A percentile compares a stretch with the other conserved stretches of the same genome.
These are phyloP conservation scores for Lepidochitona cinerea DNA, from an alignment of 2,888 invertebrate species.

Conservation along the genomic window DNA sequence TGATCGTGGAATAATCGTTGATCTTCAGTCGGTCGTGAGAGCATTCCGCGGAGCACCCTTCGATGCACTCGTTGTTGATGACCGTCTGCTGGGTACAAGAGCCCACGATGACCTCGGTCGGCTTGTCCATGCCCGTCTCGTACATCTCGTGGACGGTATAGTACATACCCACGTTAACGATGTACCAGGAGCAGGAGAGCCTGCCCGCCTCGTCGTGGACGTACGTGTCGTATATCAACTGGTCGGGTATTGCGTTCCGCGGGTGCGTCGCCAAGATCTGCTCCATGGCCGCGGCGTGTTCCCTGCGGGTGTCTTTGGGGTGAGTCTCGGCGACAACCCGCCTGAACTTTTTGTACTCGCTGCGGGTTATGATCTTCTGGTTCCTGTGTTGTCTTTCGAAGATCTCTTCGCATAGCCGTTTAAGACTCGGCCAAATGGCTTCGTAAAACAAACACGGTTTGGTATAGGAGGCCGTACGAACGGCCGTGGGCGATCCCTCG, in stretches of 20 bases:
- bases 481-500: not conserved
- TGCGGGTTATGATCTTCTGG: not conserved
- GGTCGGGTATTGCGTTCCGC: not conserved
- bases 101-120: not conserved
- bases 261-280: not conserved
- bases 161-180: not conserved
- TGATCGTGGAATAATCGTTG: not conserved
- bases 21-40: not conserved
- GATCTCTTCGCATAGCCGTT: not conserved
- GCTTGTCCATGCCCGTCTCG: not conserved
- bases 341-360: not conserved
- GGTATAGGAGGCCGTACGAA: not conserved
- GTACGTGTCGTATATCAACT: not conserved
- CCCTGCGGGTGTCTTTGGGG: not conserved
- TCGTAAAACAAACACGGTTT: not conserved
- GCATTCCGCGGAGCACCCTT: not conserved
- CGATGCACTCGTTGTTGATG: not conserved
- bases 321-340: not conserved
- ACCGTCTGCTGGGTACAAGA: not conserved
- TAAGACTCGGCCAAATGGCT: not conserved
- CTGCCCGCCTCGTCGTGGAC: not conserved
- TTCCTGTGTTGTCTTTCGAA: not conserved
- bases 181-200: not conserved
- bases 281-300: not conserved
- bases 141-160: not conserved